These are phyloP conservation scores for Pararge aegeria DNA, from an alignment of 1,140 invertebrate genomes.

Conservation along the genomic window DNA sequence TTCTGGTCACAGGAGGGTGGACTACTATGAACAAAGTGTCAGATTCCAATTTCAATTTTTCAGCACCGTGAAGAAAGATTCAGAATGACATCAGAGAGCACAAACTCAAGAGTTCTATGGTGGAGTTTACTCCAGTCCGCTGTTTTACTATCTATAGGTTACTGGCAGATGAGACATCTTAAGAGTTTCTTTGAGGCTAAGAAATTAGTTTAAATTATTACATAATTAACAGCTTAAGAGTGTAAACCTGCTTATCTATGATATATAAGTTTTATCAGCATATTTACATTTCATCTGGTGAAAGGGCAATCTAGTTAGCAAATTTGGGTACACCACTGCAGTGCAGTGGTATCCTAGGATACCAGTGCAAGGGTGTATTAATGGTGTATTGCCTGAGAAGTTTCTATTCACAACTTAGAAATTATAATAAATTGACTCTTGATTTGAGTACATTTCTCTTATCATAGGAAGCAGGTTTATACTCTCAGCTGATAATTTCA, in stretches of 20 bases:
- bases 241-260: neutral
- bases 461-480: conserved; percentile 10
- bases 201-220: conserved; percentile 93
- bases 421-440: too few relatives aligned
- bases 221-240: neutral
- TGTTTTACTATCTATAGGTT: conserved; percentile 95
- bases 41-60: conserved; percentile 52
- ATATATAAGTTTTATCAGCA: too few relatives aligned
- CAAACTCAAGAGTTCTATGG: conserved; percentile 97
- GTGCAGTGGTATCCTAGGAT: too few relatives aligned
- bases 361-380: too few relatives aligned
- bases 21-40: too few relatives aligned
- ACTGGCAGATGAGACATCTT: conserved; percentile 99
- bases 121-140: conserved; percentile 97
- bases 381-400: too few relatives aligned
- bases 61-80: conserved; percentile 99
- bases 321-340: too few relatives aligned
- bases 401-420: too few relatives aligned
- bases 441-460: too few relatives aligned
- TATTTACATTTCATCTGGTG: too few relatives aligned
- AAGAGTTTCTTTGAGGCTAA: conserved; percentile 99
- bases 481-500: conserved; percentile 1
- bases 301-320: too few relatives aligned
- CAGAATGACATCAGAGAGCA: conserved; percentile 98
- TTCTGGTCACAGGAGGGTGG: too few relatives aligned